These are phyloP conservation scores for Setipinna tenuifilis DNA, from an alignment of 2,797 vertebrate species.

Conservation along the genomic window DNA sequence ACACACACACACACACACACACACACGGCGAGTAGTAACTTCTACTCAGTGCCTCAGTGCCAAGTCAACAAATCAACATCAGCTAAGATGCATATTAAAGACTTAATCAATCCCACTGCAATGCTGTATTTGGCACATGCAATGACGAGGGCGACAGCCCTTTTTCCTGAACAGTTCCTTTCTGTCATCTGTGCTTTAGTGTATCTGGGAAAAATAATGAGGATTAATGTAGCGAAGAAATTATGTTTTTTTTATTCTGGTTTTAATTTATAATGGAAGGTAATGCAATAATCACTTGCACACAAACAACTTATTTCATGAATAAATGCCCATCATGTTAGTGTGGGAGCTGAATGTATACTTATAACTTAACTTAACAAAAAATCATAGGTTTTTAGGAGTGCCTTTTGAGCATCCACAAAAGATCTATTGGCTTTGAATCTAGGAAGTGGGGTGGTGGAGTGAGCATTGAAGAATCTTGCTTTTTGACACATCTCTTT, in stretches of 20 bases:
- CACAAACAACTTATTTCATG: neutral
- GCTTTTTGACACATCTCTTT: neutral
- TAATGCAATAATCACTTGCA: no score
- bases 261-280: no score
- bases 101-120: neutral
- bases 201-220: neutral
- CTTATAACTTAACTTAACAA: neutral
- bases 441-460: neutral
- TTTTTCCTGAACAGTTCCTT: no score
- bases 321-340: neutral
- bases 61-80: neutral
- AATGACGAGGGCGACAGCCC: neutral
- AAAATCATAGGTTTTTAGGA: no score
- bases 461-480: neutral
- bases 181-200: neutral
- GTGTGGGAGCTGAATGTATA: neutral
- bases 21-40: slow-evolving; percentile 45
- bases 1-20: slow-evolving; percentile 33
- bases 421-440: neutral
- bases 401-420: no score
- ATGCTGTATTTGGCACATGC: neutral
- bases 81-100: neutral
- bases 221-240: neutral
- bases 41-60: slow-evolving; percentile 31
- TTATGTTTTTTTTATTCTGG: no score